A percentile compares a stretch with the other conserved stretches of the same genome.
phyloP scores from a whole-genome alignment of 1,140 invertebrate species.

The Zaprionus capensis region DNA sequence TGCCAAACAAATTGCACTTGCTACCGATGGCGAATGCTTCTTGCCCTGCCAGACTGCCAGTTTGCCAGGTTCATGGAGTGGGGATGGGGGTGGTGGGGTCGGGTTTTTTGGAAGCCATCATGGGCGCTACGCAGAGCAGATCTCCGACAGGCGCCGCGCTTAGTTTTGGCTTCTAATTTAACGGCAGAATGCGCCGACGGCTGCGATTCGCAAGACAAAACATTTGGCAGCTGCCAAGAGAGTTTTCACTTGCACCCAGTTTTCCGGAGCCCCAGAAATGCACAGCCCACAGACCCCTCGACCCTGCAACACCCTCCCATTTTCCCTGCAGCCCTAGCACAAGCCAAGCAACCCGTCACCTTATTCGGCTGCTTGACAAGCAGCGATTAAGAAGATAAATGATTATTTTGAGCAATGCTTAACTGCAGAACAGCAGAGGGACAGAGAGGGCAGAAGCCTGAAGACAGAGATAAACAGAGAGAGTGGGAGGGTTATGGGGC shows the following conservation, averaged over 20 bases:
- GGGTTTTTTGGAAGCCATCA: background rate
- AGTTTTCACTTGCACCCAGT: slow-evolving; percentile 16
- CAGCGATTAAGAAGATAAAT: slow-evolving; percentile 77
- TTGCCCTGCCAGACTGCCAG: background rate
- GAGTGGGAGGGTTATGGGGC: background rate
- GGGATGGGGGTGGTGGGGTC: background rate
- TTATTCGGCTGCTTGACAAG: slow-evolving; percentile 41
- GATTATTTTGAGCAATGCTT: slow-evolving; percentile 74
- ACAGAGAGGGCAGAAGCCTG: slow-evolving; percentile 8
- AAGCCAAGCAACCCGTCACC: background rate
- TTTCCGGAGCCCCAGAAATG: background rate
- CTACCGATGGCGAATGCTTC: background rate
- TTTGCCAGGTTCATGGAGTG: background rate
- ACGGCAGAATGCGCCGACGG: slow-evolving; percentile 65
- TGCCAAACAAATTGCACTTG: slow-evolving; percentile 7
- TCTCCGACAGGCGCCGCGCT: slow-evolving; percentile 47
- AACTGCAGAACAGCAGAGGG: slow-evolving; percentile 30
- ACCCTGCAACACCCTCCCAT: background rate
- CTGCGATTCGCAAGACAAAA: slow-evolving; percentile 57
- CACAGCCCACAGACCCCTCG: background rate
- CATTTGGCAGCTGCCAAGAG: slow-evolving; percentile 65
- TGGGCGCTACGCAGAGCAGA: background rate
- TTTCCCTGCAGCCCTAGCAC: background rate
- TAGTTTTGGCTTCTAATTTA: slow-evolving; percentile 63
- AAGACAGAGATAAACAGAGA: background rate